phyloP scores from a whole-genome alignment of 2,113 vertebrate species.

The Scomber japonicus region DNA sequence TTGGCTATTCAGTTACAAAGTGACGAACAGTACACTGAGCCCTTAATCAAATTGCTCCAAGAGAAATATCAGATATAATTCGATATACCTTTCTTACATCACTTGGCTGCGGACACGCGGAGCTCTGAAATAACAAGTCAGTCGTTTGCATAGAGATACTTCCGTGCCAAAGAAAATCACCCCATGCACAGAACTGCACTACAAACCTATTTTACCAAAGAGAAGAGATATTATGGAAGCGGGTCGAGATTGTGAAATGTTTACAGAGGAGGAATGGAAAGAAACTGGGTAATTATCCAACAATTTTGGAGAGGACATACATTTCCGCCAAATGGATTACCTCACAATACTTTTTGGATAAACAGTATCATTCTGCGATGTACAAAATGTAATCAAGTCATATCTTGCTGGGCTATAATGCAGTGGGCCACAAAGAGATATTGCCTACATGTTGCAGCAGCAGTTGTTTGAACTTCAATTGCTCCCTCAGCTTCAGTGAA shows the following conservation, averaged over 20 bases:
- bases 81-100: constrained; percentile 70
- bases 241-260: constrained; percentile 58
- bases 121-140: constrained; percentile 62
- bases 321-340: constrained; percentile 22
- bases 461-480: constrained; percentile 69
- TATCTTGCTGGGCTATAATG: constrained; percentile 8
- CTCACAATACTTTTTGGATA: constrained; percentile 15
- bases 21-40: constrained; percentile 46
- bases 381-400: constrained; percentile 29
- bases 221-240: constrained; percentile 25
- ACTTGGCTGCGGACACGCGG: constrained; percentile 45
- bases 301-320: constrained; percentile 24
- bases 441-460: constrained; percentile 78
- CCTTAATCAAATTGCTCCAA: constrained; percentile 63
- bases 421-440: constrained; percentile 36
- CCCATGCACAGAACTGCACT: constrained; percentile 32
- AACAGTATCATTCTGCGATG: constrained; percentile 17
- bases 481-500: constrained; percentile 66
- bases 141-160: constrained; percentile 31
- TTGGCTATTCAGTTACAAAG: constrained; percentile 68
- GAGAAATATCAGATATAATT: constrained; percentile 72
- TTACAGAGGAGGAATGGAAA: constrained; percentile 43
- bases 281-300: constrained; percentile 29
- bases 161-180: constrained; percentile 53
- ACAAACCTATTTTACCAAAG: constrained; percentile 52